Base-by-base conservation (phyloP, 2,888 invertebrate species). In the Cylindroiulus punctatus region DNA sequence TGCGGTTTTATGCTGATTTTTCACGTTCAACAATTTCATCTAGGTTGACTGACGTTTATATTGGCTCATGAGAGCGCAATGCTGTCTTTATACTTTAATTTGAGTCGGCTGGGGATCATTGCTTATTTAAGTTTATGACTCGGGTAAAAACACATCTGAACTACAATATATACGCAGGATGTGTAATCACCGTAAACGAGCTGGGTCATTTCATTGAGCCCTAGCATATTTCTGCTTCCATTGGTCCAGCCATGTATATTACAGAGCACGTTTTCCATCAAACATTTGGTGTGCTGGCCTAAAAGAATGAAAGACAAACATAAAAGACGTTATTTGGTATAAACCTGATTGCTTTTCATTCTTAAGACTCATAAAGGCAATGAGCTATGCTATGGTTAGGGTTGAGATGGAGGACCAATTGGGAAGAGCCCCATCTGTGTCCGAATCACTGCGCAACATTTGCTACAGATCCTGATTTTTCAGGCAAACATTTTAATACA, bases 21-120 rank as follows among this genome's bases (percentile, higher is more conserved):
- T 52, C 52, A 52, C 52, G n/a, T 52, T 52, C 52, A 52, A 52
- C 52, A 52, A 52, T 52, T 52, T 52, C 12, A 52, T 52, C 52
- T 52, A 52, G n/a, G 52, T 52, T 52, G 52, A 52, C n/a, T 52
- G 52, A 52, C 52, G n/a, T 52, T 52, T 52, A 52, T 52, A 52
- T 52, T 52, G 52, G 52, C 52, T 7, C n/a, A n/a, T n/a, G 52
- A 17, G 52, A 19, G 19, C 52, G n/a, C 52, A n/a, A 19, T n/a
- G 52, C 52, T n/a, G 52, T n/a, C 52, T 52, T 4, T n/a, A n/a
- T 52, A 52, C 52, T 52, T 47, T 52, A 52, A 52, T 52, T 52
- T 52, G 52, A 52, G 52, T 52, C n/a, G 52, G 52, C 52, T 52
- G 19, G 1, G 52, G 52, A 19, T 52, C 19, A 7, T n/a, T 52